phyloP scores from a whole-genome alignment of 2,888 invertebrate species.

The Xylota segnis region DNA sequence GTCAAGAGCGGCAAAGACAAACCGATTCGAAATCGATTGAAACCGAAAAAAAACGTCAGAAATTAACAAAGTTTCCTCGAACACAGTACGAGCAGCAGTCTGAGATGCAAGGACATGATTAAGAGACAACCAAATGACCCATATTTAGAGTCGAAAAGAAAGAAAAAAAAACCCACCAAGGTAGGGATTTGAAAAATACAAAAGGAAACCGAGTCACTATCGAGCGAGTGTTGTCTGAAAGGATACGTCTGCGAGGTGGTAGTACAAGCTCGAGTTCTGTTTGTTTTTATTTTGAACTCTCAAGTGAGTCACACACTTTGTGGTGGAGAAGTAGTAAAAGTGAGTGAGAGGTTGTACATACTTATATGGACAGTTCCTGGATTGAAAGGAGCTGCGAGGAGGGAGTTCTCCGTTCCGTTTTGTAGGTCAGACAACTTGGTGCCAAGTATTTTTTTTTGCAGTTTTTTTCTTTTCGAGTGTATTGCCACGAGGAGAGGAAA shows the following conservation, averaged over 20 bases:
- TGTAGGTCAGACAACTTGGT: constrained; percentile 70
- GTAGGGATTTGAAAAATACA: constrained; percentile 7
- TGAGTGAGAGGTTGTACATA: constrained; percentile 7
- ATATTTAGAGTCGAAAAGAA: constrained; percentile 34
- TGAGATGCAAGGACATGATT: constrained; percentile 36
- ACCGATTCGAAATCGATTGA: constrained; percentile 39
- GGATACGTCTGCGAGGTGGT: constrained; percentile 11
- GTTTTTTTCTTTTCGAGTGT: constrained; percentile 7
- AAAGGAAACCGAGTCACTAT: constrained; percentile 10
- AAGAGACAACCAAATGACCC: constrained; percentile 22
- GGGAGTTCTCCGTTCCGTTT: constrained; percentile 13
- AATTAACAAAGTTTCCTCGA: not conserved
- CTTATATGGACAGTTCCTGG: not conserved
- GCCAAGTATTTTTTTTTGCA: constrained; percentile 44
- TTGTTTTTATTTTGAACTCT: constrained; percentile 53
- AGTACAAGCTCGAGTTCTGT: constrained; percentile 4
- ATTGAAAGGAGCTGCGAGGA: constrained; percentile 13
- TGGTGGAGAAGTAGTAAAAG: constrained; percentile 32
- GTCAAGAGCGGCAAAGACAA: constrained; percentile 20
- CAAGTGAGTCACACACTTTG: constrained; percentile 51
- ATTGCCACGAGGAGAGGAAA: constrained; percentile 5
- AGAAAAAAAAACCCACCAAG: constrained; percentile 24
- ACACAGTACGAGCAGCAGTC: not conserved
- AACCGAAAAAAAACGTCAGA: constrained; percentile 2
- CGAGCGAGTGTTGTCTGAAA: constrained; percentile 46